Evolutionary conservation across 2,888 invertebrate species (phyloP).

Genomic region (Mamestra brassicae): DNA sequence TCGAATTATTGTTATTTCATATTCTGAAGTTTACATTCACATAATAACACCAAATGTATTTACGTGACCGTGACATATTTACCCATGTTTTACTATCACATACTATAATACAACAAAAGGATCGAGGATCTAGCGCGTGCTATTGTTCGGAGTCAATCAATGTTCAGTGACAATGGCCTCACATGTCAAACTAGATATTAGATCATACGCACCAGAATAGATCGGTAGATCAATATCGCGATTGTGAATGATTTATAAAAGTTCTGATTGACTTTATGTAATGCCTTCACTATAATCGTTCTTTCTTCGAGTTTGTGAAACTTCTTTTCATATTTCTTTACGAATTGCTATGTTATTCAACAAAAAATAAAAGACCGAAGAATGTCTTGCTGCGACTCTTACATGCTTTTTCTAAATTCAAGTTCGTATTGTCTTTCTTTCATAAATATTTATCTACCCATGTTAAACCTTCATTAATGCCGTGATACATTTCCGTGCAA

Average conservation of each 20-base stretch:
- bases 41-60: slow-evolving; percentile 18
- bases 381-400: neutral
- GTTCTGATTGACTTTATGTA: neutral
- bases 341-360: no score
- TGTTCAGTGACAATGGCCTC: slow-evolving; percentile 72
- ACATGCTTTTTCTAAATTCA: neutral
- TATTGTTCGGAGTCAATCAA: slow-evolving; percentile 54
- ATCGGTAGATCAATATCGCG: slow-evolving; percentile 60
- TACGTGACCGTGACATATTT: slow-evolving; percentile 51
- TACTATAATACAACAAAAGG: slow-evolving; percentile 31
- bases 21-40: slow-evolving; percentile 12
- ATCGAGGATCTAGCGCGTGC: slow-evolving; percentile 23
- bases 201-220: slow-evolving; percentile 66
- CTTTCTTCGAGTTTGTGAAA: neutral
- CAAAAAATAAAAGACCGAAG: neutral
- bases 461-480: slow-evolving; percentile 15
- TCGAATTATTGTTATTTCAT: neutral
- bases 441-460: neutral
- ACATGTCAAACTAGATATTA: slow-evolving; percentile 66
- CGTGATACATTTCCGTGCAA: slow-evolving; percentile 55
- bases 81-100: slow-evolving; percentile 8
- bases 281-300: neutral
- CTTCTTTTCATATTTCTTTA: neutral
- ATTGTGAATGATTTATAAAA: slow-evolving; percentile 45
- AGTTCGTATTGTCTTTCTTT: neutral